Evolutionary conservation across 1,140 invertebrate genomes (phyloP), one percentile per base, ranked within the genome.

Genomic region (Lamellibrachia luymesi): DNA sequence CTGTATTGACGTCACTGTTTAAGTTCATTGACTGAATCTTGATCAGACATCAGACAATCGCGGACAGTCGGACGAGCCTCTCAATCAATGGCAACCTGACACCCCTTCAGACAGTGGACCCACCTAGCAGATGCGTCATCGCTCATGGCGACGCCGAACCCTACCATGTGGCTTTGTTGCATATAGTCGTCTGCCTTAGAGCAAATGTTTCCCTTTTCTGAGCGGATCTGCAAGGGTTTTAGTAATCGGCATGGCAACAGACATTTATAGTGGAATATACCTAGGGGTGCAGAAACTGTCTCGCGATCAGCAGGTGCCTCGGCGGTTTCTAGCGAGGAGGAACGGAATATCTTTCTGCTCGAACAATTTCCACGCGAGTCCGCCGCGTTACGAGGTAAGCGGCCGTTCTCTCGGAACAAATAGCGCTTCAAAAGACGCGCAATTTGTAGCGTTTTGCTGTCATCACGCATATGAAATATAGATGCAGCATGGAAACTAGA

Each of bases 21-120:
- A 80, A 80, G 64, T 80, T 80, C 64, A 80, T 80, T 80, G 64
- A 80, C 64, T 80, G 64, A 80, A 80, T 80, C 64, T 80, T 80
- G 13, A 80, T 80, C 64, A 80, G 52, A 56, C 52, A 56, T 1
- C 52, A 56, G 64, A 80, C 64, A 80, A 80, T 80, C 64, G 25
- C 64, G 64, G 64, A 80, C 64, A 80, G 64, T 80, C 64, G 64
- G 64, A 80, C 64, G 64, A 10, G 25, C 64, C 64, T 80, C 64
- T 6, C 64, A 80, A 80, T 80, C 64, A 80, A 80, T 80, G 64
- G 25, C 64, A 80, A 80, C 64, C 64, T 80, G 64, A 80, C 64
- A 80, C 64, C 64, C 64, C 64, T 17, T 10, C 64, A 17, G 5
- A 80, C 64, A 80, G 13, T 80, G 64, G 64, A 80, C 64, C 64